Evolutionary conservation across 2,797 vertebrate genomes (phyloP).

Genomic region (Paguma larvata): DNA sequence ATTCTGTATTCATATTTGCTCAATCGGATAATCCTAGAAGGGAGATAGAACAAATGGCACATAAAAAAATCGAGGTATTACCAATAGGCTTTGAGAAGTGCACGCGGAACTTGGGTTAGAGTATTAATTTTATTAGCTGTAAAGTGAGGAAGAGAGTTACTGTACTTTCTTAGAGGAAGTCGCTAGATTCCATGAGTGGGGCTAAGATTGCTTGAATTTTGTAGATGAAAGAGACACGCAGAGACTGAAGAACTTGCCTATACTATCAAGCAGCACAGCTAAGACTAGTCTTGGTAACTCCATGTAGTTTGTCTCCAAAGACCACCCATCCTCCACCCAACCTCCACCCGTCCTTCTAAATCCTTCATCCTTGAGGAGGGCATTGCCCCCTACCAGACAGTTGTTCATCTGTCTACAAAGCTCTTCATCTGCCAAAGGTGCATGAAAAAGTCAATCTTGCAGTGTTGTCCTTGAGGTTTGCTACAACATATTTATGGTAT

Average conservation of each 20-base stretch:
- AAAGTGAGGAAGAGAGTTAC: not conserved
- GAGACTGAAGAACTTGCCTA: not conserved
- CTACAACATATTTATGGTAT: not conserved
- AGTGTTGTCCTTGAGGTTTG: not conserved
- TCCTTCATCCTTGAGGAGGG: not conserved
- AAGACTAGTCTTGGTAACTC: not conserved
- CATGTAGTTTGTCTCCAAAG: not conserved
- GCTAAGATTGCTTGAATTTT: not conserved
- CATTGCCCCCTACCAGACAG: not conserved
- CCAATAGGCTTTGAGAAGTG: not conserved
- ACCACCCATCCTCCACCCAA: not conserved
- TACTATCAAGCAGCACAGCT: not conserved
- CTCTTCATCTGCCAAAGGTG: not conserved
- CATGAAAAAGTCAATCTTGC: not conserved
- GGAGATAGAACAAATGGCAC: not conserved
- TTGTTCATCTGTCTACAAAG: not conserved
- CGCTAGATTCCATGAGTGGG: not conserved
- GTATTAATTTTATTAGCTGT: not conserved
- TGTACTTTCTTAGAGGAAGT: not conserved
- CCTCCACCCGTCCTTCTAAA: not conserved
- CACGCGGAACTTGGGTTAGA: not conserved
- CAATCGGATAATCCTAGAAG: not conserved
- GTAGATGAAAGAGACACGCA: not conserved
- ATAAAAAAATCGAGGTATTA: not conserved
- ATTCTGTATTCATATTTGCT: not conserved